Percentiles rank a stretch among this genome's conserved stretches.
phyloP scores from a whole-genome alignment of 2,113 vertebrate genomes.

The Pollachius pollachius region DNA sequence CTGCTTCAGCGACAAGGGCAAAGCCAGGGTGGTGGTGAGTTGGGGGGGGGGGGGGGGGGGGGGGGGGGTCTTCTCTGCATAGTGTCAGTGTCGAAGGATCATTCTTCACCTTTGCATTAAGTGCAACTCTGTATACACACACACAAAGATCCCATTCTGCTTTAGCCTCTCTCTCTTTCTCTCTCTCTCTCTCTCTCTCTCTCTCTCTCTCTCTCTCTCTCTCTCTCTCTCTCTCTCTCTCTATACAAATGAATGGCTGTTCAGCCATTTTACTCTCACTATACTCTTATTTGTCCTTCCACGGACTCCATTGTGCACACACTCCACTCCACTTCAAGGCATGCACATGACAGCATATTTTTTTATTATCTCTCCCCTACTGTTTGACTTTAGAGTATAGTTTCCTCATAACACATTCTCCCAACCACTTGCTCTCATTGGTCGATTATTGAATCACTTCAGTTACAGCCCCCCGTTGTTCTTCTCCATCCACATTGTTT shows the following conservation, averaged over 20 bases:
- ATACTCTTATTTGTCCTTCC: no score
- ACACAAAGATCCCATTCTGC: no score
- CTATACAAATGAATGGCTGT: no score
- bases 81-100: conserved; percentile 35
- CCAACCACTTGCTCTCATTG: conserved; percentile 11
- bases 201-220: conserved; percentile 2
- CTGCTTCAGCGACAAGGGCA: conserved; percentile 33
- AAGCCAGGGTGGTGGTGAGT: conserved; percentile 1
- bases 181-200: conserved; percentile 1
- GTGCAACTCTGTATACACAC: neutral
- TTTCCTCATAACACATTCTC: neutral
- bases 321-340: neutral
- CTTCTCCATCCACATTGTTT: conserved; percentile 44
- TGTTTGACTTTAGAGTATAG: conserved; percentile 25
- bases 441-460: conserved; percentile 24
- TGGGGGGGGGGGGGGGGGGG: conserved; percentile 15
- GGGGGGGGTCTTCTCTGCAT: neutral
- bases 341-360: conserved; percentile 8
- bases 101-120: conserved; percentile 48
- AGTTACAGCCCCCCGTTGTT: conserved; percentile 54
- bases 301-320: neutral
- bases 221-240: conserved; percentile 15
- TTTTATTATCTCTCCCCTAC: conserved; percentile 31
- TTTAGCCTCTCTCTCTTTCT: neutral
- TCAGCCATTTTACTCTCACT: no score